phyloP scores from a whole-genome alignment of 2,797 vertebrate species.

The Sebastes minor region DNA sequence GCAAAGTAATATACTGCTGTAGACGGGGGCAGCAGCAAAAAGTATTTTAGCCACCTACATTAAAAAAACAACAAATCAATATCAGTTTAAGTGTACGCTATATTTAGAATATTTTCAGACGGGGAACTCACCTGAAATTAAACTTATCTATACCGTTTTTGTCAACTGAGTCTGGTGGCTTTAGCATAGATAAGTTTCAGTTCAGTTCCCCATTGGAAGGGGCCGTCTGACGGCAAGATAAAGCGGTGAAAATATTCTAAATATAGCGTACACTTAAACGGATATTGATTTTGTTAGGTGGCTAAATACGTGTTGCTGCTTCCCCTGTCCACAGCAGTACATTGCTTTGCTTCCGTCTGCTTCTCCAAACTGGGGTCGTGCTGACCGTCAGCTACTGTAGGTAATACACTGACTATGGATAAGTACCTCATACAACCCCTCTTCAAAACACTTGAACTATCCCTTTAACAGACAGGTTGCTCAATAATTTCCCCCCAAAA shows the following conservation, averaged over 20 bases:
- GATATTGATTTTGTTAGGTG: neutral
- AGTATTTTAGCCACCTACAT: neutral
- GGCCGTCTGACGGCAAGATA: neutral
- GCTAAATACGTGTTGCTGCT: neutral
- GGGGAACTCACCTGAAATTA: neutral
- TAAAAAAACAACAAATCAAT: neutral
- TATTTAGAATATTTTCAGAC: neutral
- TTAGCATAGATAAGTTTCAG: neutral
- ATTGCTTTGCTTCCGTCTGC: neutral
- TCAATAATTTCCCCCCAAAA: conserved; percentile 14
- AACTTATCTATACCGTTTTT: neutral
- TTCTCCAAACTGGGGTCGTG: neutral
- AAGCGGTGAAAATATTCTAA: neutral
- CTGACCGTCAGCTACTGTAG: neutral
- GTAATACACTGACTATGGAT: too few species aligned
- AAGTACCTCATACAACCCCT: too few species aligned
- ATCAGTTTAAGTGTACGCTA: neutral
- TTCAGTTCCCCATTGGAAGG: neutral
- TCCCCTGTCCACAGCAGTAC: neutral
- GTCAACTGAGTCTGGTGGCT: neutral
- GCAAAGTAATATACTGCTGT: neutral
- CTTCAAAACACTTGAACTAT: neutral
- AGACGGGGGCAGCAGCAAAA: neutral
- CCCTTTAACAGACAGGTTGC: conserved; percentile 36
- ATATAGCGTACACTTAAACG: neutral